A percentile compares a stretch with the other conserved stretches of the same genome.
Conservation (phyloP, 1,140 invertebrate species). For the Acarapis woodi region DNA sequence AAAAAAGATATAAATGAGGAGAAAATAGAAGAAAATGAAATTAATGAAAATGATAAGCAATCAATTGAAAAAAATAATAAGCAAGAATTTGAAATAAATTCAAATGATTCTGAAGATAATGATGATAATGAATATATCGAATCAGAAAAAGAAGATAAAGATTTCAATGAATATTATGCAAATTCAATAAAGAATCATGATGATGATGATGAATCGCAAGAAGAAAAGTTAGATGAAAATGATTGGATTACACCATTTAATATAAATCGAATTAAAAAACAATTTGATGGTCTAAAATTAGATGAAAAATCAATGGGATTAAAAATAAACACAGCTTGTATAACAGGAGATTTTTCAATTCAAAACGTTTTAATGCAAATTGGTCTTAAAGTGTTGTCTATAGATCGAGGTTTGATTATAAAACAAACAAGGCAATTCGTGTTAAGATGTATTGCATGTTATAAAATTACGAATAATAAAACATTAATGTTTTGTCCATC, state of each 20-base stretch:
- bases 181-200: slow-evolving; percentile 3
- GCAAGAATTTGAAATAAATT: slow-evolving; percentile 13
- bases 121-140: slow-evolving; percentile 9
- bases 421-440: slow-evolving; percentile 64
- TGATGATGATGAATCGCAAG: slow-evolving; percentile 10
- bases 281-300: slow-evolving; percentile 20
- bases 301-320: slow-evolving; percentile 5
- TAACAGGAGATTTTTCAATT: slow-evolving; percentile 87
- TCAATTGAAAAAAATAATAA: slow-evolving; percentile 13
- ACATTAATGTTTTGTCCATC: slow-evolving; percentile 70
- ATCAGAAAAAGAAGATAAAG: slow-evolving; percentile 15
- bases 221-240: slow-evolving; percentile 24
- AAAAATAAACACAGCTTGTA: slow-evolving; percentile 24
- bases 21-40: background rate
- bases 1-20: no score
- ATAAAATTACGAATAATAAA: slow-evolving; percentile 63
- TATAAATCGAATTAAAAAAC: slow-evolving; percentile 35
- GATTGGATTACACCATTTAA: slow-evolving; percentile 78
- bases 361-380: slow-evolving; percentile 88
- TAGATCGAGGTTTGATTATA: slow-evolving; percentile 50
- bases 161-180: slow-evolving; percentile 10
- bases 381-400: slow-evolving; percentile 54
- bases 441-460: slow-evolving; percentile 68
- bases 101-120: background rate
- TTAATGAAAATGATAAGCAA: background rate